Evolutionary conservation across 2,797 vertebrate genomes (phyloP), one percentile per base, ranked within the genome.

Genomic region (Lophotriccus pileatus): DNA sequence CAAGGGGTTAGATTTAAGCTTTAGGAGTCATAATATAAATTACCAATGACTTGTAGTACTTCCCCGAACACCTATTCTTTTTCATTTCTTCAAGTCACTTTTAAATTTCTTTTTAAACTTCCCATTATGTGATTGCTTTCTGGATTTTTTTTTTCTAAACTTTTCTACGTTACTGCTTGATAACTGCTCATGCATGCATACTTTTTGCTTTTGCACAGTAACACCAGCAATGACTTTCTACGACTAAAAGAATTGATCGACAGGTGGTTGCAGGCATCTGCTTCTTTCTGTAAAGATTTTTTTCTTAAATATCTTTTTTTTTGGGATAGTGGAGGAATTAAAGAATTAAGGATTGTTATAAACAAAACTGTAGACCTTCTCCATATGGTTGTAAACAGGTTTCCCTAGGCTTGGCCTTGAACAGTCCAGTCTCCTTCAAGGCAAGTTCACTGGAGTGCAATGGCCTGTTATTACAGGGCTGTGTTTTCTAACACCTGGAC

Each of bases 401-500:
- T 89, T 87, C 66, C 55, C 25, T 23, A 41, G 56, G 82, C 30
- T 82, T 93, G 69, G 43, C 74, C 79, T 88, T 68, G 73, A 89
- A 39, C 70, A 94, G 83, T 56, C 91, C 90, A 83, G 69, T 90
- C 30, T 67, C 53, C 79, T 76, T 25, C 22, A 50, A 84, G 66
- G 76, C 59, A 92, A 84, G 93, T 94, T 95, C 90, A 90, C 89
- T 28, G 22, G 20, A 74, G 70, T 92, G 79, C 79, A 80, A 28
- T 82, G 81, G 75, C 41, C 77, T 95, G 60, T 81, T 95, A 80
- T 87, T 87, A 63, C 28, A 82, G 17, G 49, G 19, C 41, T 84
- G 37, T 77, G 59, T 64, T 95, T 94, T 80, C 86, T 84, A 93
- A 95, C 95, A 97, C 95, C 95, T 97, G 95, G 87, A 24, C 47